Evolutionary conservation across 2,113 vertebrate species (phyloP), one percentile per base, ranked within the genome.

Genomic region (Dasyprocta punctata): DNA sequence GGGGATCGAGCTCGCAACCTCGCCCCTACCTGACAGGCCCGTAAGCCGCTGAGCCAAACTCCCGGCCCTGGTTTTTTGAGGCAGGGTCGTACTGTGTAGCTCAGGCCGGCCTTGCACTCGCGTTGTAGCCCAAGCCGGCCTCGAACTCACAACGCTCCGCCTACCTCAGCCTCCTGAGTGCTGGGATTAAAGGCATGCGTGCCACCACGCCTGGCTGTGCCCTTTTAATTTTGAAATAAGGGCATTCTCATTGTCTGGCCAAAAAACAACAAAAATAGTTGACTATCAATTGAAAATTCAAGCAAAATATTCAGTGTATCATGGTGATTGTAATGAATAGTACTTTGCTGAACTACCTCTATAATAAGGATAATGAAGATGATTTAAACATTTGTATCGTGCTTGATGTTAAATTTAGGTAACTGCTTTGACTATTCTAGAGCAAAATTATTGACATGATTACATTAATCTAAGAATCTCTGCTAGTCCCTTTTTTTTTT

Each of bases 281-380:
- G 20, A 82, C 26, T 63, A 19, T 92, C n/a, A 58, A 38, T 49
- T 92, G 44, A 96, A 96, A 96, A 93, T 56, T 30, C 61, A 82
- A 95, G n/a, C n/a, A 80, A 67, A 94, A 47, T 28, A 69, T 65
- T 93, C 36, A 80, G 63, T 86, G 33, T n/a, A 73, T 90, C 73
- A 83, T 90, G 38, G 80, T 95, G 24, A 58, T 3, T 83, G 4
- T 24, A 75, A 56, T 60, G 38, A 75, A 38, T 75, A 86, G 28
- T 69, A 87, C 73, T 96, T 95, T 92, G 81, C 41, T 90, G 28
- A 95, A 77, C 69, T 90, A 24, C 28, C 7, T 88, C 17, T 14
- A 22, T 77, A 78, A 58, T 88, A 93, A 92, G 33, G 2, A 69
- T 61, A 33, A 11, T 78, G 54, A 13, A 60, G 73, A 10, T 86